phyloP scores from a whole-genome alignment of 1,140 invertebrate species.

The Ceratosolen fusciceps region DNA sequence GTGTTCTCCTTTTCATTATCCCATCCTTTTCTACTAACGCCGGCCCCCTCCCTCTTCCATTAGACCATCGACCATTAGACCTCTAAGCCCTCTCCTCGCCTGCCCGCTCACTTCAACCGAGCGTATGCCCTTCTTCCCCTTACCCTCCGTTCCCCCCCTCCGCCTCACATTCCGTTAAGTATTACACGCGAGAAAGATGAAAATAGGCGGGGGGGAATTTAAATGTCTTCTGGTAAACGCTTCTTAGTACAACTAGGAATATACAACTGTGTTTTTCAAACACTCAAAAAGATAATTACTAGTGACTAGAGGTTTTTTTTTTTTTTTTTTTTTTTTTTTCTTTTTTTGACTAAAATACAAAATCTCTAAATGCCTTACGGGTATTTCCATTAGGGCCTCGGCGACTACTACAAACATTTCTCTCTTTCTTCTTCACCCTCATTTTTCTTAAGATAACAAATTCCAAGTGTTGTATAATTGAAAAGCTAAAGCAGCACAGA shows the following conservation, averaged over 20 bases:
- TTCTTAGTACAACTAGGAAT: conserved; percentile 28
- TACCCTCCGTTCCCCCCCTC: not conserved
- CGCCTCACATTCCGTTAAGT: conserved; percentile 23
- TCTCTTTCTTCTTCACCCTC: not conserved
- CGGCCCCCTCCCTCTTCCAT: not conserved
- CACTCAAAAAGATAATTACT: conserved; percentile 35
- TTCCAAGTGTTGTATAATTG: conserved; percentile 3
- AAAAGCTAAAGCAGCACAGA: not conserved
- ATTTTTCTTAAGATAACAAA: conserved; percentile 10
- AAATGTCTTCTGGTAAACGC: conserved; percentile 31
- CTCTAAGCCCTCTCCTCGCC: too few relatives aligned
- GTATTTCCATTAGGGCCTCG: not conserved
- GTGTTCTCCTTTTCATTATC: conserved; percentile 36
- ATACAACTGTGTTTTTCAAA: conserved; percentile 27
- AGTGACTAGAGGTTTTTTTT: conserved; percentile 37
- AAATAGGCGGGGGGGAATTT: conserved; percentile 8
- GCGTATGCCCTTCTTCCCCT: too few relatives aligned
- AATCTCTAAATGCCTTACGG: not conserved
- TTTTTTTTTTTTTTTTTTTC: too few relatives aligned
- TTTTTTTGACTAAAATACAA: conserved; percentile 38
- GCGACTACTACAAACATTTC: not conserved
- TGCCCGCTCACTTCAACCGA: too few relatives aligned
- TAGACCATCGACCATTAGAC: not conserved
- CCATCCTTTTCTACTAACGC: not conserved
- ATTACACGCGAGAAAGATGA: not conserved